Base-by-base conservation (phyloP, 2,888 invertebrate genomes). In the Andrena praecox region DNA sequence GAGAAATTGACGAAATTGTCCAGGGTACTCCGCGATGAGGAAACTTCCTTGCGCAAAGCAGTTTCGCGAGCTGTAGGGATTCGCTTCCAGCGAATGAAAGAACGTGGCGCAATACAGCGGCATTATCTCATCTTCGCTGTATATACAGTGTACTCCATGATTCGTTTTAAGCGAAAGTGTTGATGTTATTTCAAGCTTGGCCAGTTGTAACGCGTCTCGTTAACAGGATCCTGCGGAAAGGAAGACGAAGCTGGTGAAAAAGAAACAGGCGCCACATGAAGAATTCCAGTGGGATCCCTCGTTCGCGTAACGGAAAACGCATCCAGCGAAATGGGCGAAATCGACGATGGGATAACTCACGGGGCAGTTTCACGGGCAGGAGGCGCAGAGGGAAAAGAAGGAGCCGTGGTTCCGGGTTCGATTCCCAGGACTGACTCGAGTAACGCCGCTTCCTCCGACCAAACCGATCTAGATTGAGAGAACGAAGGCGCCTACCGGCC, bases 381-480 rank as follows among this genome's bases (percentile, higher is more conserved):
- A 77, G 68, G 79, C 56, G 54, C 67, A 48, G 64, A 64, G 70
- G 72, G 71, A 82, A 83, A 85, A 81, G 77, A 64, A 73, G 66
- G n/a, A 60, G 59, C 24, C 63, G 24, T 50, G 81, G 89, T 89
- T 89, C 89, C 87, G 89, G 89, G 90, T 90, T 89, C 89, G 89
- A 91, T 91, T 91, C 91, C 91, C 91, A 91, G 89, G 90, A 77
- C 85, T 85, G 85, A 72, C 64, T 63, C 52, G 82, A 79, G 79
- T 72, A 82, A 85, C 86, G 86, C 79, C 77, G 85, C 87, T 85
- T 83, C 87, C 82, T 79, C 60, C 86, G 70, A 48, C 80, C 76
- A 42, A 42, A 66, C 74, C 88, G 88, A 88, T 88, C 89, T 87
- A 89, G 89, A 87, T 89, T 80, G 89, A 84, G 84, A 79, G 74